Conservation (phyloP, 1,140 invertebrate species). For the Hycleus phaleratus region DNA sequence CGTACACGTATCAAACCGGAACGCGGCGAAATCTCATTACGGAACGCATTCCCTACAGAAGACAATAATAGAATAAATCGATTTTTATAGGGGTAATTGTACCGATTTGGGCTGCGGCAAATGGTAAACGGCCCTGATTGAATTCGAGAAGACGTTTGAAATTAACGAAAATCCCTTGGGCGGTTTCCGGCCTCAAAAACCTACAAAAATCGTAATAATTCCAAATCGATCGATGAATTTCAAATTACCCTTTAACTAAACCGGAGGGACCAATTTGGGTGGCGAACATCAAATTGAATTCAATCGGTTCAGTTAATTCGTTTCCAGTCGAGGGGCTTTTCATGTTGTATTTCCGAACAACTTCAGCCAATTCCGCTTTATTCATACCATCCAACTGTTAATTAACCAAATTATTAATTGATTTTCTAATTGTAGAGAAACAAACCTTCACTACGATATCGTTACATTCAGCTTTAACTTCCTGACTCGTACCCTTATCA, state of each 20-base stretch:
- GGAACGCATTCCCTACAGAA: slow-evolving; percentile 77
- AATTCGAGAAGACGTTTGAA: slow-evolving; percentile 95
- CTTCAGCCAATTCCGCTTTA: slow-evolving; percentile 78
- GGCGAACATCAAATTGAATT: slow-evolving; percentile 98
- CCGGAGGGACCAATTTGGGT: slow-evolving; percentile 97
- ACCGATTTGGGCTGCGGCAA: slow-evolving; percentile 97
- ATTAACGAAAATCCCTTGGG: slow-evolving; percentile 99
- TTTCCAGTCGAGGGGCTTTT: slow-evolving; percentile 93
- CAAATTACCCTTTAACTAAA: slow-evolving; percentile 69
- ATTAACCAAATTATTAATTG: neutral
- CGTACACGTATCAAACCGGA: slow-evolving; percentile 92
- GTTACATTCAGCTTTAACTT: slow-evolving; percentile 66
- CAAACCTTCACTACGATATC: slow-evolving; percentile 68
- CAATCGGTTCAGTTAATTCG: slow-evolving; percentile 87
- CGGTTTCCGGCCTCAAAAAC: slow-evolving; percentile 94
- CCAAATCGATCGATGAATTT: too few species aligned
- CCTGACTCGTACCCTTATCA: slow-evolving; percentile 73
- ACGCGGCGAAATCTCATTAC: slow-evolving; percentile 98
- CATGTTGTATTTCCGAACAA: slow-evolving; percentile 83
- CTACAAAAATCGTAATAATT: slow-evolving; percentile 37
- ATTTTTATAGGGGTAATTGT: slow-evolving; percentile 26
- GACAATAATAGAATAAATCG: neutral
- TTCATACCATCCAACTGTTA: slow-evolving; percentile 72
- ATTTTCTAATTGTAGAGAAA: slow-evolving; percentile 11
- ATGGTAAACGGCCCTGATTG: slow-evolving; percentile 93